phyloP scores from a whole-genome alignment of 2,113 vertebrate species.

The Prinia subflava region DNA sequence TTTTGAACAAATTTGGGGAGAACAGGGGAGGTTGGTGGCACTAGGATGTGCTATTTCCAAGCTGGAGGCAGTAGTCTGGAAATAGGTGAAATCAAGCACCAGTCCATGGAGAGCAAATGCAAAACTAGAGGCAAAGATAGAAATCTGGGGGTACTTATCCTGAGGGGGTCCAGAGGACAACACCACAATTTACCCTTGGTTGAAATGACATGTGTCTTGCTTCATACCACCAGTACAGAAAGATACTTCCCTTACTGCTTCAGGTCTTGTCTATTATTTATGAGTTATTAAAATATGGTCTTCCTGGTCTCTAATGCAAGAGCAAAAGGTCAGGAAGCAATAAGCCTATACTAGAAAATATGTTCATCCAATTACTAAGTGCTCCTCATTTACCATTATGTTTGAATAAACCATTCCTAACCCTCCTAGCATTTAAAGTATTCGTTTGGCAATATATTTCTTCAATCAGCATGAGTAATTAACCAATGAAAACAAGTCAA shows the following conservation, averaged over 20 bases:
- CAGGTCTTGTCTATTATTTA: not conserved
- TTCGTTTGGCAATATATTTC: not conserved
- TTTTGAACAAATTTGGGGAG: not conserved
- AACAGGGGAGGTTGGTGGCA: not conserved
- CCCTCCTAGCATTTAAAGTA: not conserved
- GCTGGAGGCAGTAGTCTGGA: not conserved
- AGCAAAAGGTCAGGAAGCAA: not conserved
- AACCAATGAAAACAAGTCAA: not conserved
- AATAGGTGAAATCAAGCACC: not conserved
- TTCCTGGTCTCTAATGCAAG: not conserved
- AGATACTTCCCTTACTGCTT: not conserved
- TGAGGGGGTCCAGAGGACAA: not conserved
- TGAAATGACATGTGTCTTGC: not conserved
- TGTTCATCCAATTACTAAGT: not conserved
- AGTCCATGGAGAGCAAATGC: not conserved
- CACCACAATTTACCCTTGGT: not conserved
- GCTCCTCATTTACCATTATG: not conserved
- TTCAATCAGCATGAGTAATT: not conserved
- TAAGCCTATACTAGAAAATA: not conserved
- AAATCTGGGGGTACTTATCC: not conserved
- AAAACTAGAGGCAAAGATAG: not conserved
- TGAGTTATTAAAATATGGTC: not conserved
- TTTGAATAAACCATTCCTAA: not conserved
- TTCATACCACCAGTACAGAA: not conserved
- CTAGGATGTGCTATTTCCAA: not conserved